Conservation (phyloP, 2,888 invertebrate genomes). For the Spilarctia lutea region DNA sequence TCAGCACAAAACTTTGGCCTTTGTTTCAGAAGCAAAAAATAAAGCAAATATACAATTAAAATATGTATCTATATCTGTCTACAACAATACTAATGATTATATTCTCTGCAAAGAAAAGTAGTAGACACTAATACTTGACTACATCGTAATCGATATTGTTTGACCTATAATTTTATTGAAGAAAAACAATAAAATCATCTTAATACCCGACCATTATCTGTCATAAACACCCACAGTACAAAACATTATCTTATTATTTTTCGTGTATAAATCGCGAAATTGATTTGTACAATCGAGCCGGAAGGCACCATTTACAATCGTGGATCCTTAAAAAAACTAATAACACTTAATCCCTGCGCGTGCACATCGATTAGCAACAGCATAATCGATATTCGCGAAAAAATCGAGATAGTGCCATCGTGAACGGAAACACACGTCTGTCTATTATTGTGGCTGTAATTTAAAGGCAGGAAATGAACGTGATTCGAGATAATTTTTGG, state of each 20-base stretch:
- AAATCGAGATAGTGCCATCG: conserved; percentile 31
- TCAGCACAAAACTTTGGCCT: no score
- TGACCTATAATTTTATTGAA: conserved; percentile 10
- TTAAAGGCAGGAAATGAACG: conserved; percentile 8
- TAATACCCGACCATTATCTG: conserved; percentile 16
- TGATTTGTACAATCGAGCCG: conserved; percentile 53
- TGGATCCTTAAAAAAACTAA: conserved; percentile 51
- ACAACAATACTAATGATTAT: background rate
- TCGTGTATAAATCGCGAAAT: conserved; percentile 54
- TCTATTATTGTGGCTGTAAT: conserved; percentile 26
- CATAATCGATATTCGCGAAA: conserved; percentile 41
- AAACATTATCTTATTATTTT: conserved; percentile 40
- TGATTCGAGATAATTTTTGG: conserved; percentile 1
- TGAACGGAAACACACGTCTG: conserved; percentile 48
- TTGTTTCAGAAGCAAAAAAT: no score
- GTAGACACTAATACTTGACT: background rate
- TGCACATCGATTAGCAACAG: conserved; percentile 50
- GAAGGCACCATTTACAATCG: conserved; percentile 56
- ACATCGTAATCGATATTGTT: background rate
- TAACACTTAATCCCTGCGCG: conserved; percentile 41
- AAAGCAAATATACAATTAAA: no score
- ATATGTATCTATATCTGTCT: background rate
- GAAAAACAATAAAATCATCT: conserved; percentile 11
- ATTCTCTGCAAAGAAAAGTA: background rate
- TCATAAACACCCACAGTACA: conserved; percentile 19